Evolutionary conservation across 2,113 vertebrate species (phyloP).

Genomic region (Nibea albiflora): DNA sequence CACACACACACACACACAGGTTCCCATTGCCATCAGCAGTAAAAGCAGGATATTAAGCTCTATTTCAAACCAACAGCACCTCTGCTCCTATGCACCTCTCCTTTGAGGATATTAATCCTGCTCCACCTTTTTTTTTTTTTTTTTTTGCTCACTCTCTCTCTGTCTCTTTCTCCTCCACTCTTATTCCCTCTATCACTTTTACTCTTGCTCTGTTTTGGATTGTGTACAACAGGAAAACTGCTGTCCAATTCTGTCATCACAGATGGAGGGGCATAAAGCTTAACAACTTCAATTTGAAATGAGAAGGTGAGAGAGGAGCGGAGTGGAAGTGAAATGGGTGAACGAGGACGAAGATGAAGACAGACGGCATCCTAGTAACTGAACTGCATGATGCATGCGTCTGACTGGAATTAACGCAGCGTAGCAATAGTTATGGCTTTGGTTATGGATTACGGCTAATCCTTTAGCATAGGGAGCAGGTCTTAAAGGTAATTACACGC

Average conservation of each 20-base stretch:
- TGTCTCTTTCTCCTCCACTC: neutral
- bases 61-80: slow-evolving; percentile 78
- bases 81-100: slow-evolving; percentile 68
- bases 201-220: slow-evolving; percentile 37
- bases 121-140: slow-evolving; percentile 14
- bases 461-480: slow-evolving; percentile 77
- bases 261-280: slow-evolving; percentile 54
- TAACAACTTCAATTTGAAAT: slow-evolving; percentile 55
- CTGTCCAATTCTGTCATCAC: slow-evolving; percentile 56
- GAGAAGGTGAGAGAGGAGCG: slow-evolving; percentile 26
- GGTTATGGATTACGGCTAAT: slow-evolving; percentile 82
- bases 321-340: slow-evolving; percentile 36
- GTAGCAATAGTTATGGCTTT: slow-evolving; percentile 77
- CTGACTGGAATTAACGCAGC: slow-evolving; percentile 71
- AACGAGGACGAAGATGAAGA: slow-evolving; percentile 46
- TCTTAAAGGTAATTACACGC: slow-evolving; percentile 83
- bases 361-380: slow-evolving; percentile 30
- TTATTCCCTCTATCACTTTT: slow-evolving; percentile 16
- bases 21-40: slow-evolving; percentile 65
- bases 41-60: slow-evolving; percentile 75
- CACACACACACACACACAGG: neutral
- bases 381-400: slow-evolving; percentile 53
- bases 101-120: slow-evolving; percentile 71
- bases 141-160: slow-evolving; percentile 3
- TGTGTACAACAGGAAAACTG: slow-evolving; percentile 53